Conservation (phyloP, 1,140 invertebrate species). For the Philopotamus ludificatus region DNA sequence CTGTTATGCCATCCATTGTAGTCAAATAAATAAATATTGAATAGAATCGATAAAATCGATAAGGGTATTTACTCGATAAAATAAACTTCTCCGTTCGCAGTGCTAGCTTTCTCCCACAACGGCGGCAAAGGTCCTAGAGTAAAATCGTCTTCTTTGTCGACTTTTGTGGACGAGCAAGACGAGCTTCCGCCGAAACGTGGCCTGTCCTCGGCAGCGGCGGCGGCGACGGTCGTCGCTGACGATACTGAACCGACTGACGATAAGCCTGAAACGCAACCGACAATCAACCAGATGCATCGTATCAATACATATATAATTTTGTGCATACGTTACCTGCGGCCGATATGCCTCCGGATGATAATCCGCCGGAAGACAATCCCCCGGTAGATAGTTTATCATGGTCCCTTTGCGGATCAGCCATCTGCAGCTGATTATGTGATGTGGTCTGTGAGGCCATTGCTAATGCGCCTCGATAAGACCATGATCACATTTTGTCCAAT, state of each 20-base stretch:
- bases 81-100: slow-evolving; percentile 94
- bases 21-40: no score
- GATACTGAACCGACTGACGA: slow-evolving; percentile 36
- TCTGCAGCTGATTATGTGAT: slow-evolving; percentile 26
- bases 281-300: background rate
- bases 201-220: slow-evolving; percentile 24
- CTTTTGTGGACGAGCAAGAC: slow-evolving; percentile 24
- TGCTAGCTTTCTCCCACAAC: slow-evolving; percentile 97
- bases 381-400: slow-evolving; percentile 38
- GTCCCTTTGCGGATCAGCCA: slow-evolving; percentile 32
- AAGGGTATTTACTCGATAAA: slow-evolving; percentile 89
- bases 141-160: slow-evolving; percentile 51
- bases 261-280: slow-evolving; percentile 2
- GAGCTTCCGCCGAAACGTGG: slow-evolving; percentile 21
- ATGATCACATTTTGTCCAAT: slow-evolving; percentile 18
- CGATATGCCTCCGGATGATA: slow-evolving; percentile 31
- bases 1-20: no score
- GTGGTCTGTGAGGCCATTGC: slow-evolving; percentile 25
- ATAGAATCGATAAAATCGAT: background rate
- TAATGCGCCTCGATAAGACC: slow-evolving; percentile 7
- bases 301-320: background rate
- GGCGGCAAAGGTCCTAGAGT: slow-evolving; percentile 82
- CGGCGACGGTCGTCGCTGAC: slow-evolving; percentile 35
- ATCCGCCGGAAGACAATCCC: slow-evolving; percentile 28
- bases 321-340: slow-evolving; percentile 8